A percentile compares a stretch with the other conserved stretches of the same genome.
These are phyloP conservation scores for Lasaia peninsularis DNA, from an alignment of 1,140 invertebrate species.

Conservation along the genomic window DNA sequence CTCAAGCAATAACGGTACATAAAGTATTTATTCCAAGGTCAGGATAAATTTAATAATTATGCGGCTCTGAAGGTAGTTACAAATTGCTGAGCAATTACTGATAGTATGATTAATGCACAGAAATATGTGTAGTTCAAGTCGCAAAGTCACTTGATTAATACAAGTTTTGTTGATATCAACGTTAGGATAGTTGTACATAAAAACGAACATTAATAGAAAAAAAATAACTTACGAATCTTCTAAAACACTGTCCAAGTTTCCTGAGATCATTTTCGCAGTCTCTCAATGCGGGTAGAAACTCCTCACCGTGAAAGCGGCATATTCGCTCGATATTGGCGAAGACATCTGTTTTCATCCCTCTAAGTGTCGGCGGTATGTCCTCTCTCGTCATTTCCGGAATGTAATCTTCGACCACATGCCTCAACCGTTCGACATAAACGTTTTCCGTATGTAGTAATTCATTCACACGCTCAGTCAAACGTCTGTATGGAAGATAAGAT, in stretches of 20 bases:
- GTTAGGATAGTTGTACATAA: no score
- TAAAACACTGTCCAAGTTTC: constrained; percentile 69
- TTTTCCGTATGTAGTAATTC: constrained; percentile 71
- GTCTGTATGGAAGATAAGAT: constrained; percentile 43
- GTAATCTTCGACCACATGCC: constrained; percentile 71
- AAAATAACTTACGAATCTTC: constrained; percentile 60
- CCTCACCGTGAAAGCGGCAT: constrained; percentile 63
- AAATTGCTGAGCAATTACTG: no score
- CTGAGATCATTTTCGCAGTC: constrained; percentile 69
- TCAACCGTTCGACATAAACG: constrained; percentile 65
- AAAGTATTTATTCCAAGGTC: no score
- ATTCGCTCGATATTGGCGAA: constrained; percentile 72
- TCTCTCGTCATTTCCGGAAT: constrained; percentile 57
- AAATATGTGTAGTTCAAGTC: no score
- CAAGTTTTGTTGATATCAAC: no score
- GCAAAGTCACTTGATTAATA: no score
- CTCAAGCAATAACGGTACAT: no score
- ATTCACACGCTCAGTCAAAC: constrained; percentile 66
- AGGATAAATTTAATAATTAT: no score
- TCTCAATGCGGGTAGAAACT: constrained; percentile 66
- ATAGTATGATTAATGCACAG: no score
- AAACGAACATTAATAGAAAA: no score
- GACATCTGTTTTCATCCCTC: constrained; percentile 56
- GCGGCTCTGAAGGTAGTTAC: no score
- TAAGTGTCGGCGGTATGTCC: constrained; percentile 45